Evolutionary conservation across 2,888 invertebrate genomes (phyloP).

Genomic region (Ochropleura leucogaster): DNA sequence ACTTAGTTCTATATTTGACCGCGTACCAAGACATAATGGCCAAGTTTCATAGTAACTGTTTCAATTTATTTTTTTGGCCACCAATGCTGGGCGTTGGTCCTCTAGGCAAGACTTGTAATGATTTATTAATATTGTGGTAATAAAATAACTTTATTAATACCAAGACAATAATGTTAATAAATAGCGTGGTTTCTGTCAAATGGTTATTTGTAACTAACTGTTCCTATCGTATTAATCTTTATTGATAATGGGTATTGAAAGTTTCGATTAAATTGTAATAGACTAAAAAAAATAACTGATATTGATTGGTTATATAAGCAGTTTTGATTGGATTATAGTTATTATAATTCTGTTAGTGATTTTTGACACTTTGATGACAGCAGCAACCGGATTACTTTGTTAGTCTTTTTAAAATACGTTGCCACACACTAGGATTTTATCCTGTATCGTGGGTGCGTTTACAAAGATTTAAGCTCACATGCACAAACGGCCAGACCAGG

Average conservation of each 20-base stretch:
- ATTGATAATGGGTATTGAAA: constrained; percentile 32
- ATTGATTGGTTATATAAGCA: constrained; percentile 14
- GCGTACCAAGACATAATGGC: background rate
- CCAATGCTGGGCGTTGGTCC: background rate
- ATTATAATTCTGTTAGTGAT: background rate
- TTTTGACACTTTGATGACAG: background rate
- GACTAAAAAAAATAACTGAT: constrained; percentile 17
- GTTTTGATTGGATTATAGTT: constrained; percentile 6
- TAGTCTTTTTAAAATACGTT: no score
- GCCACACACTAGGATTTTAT: no score
- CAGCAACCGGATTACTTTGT: background rate
- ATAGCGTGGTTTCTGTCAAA: constrained; percentile 40
- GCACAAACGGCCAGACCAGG: no score
- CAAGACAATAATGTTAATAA: constrained; percentile 24
- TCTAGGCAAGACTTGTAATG: constrained; percentile 8
- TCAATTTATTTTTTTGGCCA: constrained; percentile 42
- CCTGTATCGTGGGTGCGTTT: no score
- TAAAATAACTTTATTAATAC: constrained; percentile 45
- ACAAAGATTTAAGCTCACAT: no score
- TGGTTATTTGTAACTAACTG: constrained; percentile 34
- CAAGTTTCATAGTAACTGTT: background rate
- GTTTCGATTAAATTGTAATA: constrained; percentile 2
- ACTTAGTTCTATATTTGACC: constrained; percentile 8
- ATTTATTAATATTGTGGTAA: constrained; percentile 49
- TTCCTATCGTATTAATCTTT: constrained; percentile 28